Conservation (phyloP, 2,888 invertebrate species). For the Drosophila quasianomalipes region DNA sequence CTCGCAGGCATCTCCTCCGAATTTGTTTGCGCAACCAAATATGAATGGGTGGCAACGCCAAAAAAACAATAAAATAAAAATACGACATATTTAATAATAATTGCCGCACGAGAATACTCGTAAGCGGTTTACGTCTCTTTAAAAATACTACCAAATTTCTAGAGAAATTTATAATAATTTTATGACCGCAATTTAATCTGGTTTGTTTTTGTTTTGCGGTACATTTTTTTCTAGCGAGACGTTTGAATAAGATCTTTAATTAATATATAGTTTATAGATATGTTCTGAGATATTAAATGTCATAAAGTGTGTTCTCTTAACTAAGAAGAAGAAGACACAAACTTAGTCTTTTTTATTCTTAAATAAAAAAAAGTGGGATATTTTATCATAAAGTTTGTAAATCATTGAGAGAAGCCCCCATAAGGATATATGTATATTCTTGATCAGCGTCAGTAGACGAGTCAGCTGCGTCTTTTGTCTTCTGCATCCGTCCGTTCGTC, state of each 20-base stretch:
- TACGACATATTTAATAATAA: conserved; percentile 10
- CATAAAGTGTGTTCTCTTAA: neutral
- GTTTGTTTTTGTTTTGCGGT: conserved; percentile 2
- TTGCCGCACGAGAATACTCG: conserved; percentile 11
- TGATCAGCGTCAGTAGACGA: neutral
- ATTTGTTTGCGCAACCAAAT: conserved; percentile 10
- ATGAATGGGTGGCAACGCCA: conserved; percentile 25
- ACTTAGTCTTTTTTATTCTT: neutral
- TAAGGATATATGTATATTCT: neutral
- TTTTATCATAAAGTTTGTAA: neutral
- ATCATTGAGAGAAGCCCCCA: neutral
- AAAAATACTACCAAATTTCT: conserved; percentile 1
- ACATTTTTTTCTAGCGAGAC: neutral
- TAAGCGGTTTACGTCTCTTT: conserved; percentile 18
- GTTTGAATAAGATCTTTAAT: neutral
- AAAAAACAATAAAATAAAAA: neutral
- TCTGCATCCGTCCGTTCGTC: no score
- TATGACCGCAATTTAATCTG: conserved; percentile 2
- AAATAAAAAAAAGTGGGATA: neutral
- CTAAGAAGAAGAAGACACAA: neutral
- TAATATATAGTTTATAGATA: neutral
- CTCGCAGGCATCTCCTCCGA: neutral
- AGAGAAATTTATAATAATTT: conserved; percentile 1
- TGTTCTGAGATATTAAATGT: neutral
- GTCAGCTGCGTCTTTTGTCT: no score